phyloP scores from a whole-genome alignment of 2,888 invertebrate species.

The Mesorhabditis sp. region DNA sequence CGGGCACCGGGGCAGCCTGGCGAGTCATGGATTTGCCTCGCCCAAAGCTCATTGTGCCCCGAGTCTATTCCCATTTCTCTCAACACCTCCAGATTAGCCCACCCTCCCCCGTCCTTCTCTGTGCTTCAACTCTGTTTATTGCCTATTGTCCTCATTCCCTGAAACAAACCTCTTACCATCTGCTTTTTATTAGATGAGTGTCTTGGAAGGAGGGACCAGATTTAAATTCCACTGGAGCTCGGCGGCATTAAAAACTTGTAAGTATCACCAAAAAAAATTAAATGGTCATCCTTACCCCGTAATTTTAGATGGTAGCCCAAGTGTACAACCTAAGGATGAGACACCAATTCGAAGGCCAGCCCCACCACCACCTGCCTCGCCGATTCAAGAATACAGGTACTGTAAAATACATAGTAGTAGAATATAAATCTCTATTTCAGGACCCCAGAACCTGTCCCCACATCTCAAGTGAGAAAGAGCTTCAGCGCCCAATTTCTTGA shows the following conservation, averaged over 20 bases:
- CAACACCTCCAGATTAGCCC: too few species aligned
- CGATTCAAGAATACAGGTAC: slow-evolving; percentile 2
- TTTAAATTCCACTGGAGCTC: slow-evolving; percentile 4
- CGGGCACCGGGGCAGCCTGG: too few species aligned
- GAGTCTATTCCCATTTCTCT: too few species aligned
- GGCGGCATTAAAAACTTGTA: not conserved
- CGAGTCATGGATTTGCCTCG: too few species aligned
- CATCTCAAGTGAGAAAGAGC: not conserved
- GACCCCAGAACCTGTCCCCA: not conserved
- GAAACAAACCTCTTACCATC: not conserved
- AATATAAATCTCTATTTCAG: not conserved
- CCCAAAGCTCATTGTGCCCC: too few species aligned
- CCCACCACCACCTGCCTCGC: slow-evolving; percentile 3
- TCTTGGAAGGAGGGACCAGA: not conserved
- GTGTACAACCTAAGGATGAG: not conserved
- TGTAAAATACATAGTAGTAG: not conserved
- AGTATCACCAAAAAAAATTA: not conserved
- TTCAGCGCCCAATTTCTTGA: slow-evolving; percentile 2
- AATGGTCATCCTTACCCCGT: not conserved
- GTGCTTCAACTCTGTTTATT: too few species aligned
- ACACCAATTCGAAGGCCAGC: not conserved
- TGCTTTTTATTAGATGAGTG: slow-evolving; percentile 2
- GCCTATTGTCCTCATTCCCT: too few species aligned
- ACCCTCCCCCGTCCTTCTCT: too few species aligned
- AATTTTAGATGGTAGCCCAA: not conserved